Evolutionary conservation across 2,888 invertebrate species (phyloP), one percentile per base, ranked within the genome.

Genomic region (Stegana nigrithorax): DNA sequence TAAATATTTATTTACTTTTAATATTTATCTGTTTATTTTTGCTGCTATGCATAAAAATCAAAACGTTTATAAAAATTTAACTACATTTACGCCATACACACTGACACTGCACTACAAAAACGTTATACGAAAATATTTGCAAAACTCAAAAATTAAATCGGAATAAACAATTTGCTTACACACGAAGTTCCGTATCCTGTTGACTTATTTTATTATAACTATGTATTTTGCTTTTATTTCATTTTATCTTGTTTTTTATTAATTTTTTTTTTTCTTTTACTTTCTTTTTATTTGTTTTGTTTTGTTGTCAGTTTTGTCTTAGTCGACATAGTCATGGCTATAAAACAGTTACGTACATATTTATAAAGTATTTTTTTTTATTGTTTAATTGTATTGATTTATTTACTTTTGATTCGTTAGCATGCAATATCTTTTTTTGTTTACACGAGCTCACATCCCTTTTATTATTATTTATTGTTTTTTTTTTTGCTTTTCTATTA

Each of bases 1-100:
- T 67, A 73, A 78, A 75, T 73, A 53, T 66, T 36, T 39, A 1
- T n/a, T 45, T 45, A 14, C n/a, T 44, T 44, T 7, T 6, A 14
- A 44, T 44, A 14, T 45, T 45, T 2, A 21, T 45, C 17, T 53
- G 17, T 32, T 32, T 19, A 32, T 53, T 29, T 23, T 27, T 51
- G 29, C 45, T 29, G 10, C 27, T 51, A 8, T 27, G 27, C 14
- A 27, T 51, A 4, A 39, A 14, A 39, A 8, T 14, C 17, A 10
- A 39, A 39, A 8, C 17, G 10, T 8, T 4, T 39, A 39, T 14
- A 39, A 39, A 47, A 23, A 47, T 23, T 47, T 47, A 47, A 23
- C 47, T 47, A 47, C 47, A 47, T 1, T 47, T 25, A 47, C 4
- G n/a, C n/a, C n/a, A n/a, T n/a, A n/a, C n/a, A n/a, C n/a, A n/a